These are phyloP conservation scores for Antennarius striatus DNA, from an alignment of 2,113 vertebrate species.

Conservation along the genomic window DNA sequence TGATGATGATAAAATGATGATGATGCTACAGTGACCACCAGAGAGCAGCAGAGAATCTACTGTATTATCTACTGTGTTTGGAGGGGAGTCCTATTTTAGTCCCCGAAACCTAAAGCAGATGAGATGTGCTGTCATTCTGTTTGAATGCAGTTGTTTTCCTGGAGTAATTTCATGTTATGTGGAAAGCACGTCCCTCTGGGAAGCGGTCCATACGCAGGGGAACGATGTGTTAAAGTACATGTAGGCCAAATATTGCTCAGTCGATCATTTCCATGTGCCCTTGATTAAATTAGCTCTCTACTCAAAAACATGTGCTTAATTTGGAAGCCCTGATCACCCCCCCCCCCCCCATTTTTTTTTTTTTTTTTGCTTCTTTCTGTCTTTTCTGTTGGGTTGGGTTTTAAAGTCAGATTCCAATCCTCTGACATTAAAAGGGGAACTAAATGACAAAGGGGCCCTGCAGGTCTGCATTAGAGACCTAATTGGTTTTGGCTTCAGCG, in stretches of 20 bases:
- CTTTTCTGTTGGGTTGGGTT: conserved; percentile 63
- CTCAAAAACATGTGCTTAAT: conserved; percentile 67
- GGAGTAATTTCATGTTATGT: conserved; percentile 40
- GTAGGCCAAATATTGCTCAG: conserved; percentile 50
- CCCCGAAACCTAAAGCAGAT: conserved; percentile 19
- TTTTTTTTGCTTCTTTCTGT: conserved; percentile 45
- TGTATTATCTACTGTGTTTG: conserved; percentile 19
- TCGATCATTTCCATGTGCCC: conserved; percentile 65
- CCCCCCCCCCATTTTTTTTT: no score
- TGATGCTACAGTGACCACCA: conserved; percentile 62
- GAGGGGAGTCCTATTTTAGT: conserved; percentile 19
- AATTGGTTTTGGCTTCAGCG: conserved; percentile 82
- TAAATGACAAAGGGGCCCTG: conserved; percentile 80
- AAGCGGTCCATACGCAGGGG: conserved; percentile 42
- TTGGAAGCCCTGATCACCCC: conserved; percentile 67
- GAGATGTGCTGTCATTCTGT: conserved; percentile 33
- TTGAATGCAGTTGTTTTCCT: conserved; percentile 34
- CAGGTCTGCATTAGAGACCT: conserved; percentile 81
- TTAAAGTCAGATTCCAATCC: conserved; percentile 78
- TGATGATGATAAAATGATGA: background rate
- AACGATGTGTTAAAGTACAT: conserved; percentile 58
- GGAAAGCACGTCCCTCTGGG: conserved; percentile 33
- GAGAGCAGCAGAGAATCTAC: conserved; percentile 70
- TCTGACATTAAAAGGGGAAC: conserved; percentile 81
- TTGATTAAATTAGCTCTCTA: conserved; percentile 70